Base-by-base conservation (phyloP, 1,140 invertebrate species). In the Bombyx mandarina region DNA sequence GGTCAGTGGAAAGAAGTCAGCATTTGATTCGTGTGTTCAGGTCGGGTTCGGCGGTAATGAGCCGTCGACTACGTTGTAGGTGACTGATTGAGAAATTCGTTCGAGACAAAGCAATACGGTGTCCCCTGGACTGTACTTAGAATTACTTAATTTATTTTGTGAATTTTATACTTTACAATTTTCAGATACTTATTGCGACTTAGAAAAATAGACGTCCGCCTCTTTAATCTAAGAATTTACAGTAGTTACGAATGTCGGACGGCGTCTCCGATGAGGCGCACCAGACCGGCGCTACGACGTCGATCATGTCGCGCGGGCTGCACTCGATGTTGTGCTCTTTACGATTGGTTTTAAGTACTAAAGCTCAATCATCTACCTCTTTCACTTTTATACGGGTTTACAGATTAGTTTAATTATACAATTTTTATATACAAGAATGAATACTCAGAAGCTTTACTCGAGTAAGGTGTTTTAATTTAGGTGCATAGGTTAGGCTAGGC, bases 391-490 rank as follows among this genome's bases (percentile, higher is more conserved):
- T 85, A 85, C 82, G 83, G 83, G 82, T 86, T 85, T 85, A 83
- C 82, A 85, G 74, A 85, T 80, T 87, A 85, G 82, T 84, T 84
- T 82, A 87, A 84, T 85, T 82, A 85, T 84, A 85, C 82, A 84
- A 82, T 82, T 79, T 35, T 82, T 84, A 81, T 84, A 82, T 82
- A 86, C 79, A 85, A 72, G 78, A 85, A 78, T 75, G 61, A 87
- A 87, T 87, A 87, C 83, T 87, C 83, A 87, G 74, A 85, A 85
- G 84, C 83, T 87, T 87, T 85, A 87, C 81, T 87, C 67, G 78
- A 76, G 83, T 86, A 83, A 86, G 80, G 79, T 80, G 79, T 79
- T 66, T 44, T 79, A 77, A 70, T 56, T 18, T 82, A 81, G 73
- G 71, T 45, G 22, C 9, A 52, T 54, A 52, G 58, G 35, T 51